These are phyloP conservation scores for Dromius quadrimaculatus DNA, from an alignment of 2,888 invertebrate species.

Conservation along the genomic window DNA sequence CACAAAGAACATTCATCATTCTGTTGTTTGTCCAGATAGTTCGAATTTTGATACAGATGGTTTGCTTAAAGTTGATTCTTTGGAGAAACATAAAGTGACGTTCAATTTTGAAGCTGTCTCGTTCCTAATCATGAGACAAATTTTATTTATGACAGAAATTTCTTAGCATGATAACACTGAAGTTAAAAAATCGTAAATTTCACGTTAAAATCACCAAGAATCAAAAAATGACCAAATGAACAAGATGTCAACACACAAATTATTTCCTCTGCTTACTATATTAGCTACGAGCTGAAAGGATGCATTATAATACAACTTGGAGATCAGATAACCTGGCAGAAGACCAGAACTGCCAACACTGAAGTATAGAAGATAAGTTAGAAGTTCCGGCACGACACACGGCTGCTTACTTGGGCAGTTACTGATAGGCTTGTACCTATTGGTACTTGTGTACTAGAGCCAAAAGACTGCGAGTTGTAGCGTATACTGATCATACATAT, in stretches of 20 bases:
- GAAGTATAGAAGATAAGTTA: not conserved
- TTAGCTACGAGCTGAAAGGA: not conserved
- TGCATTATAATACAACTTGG: not conserved
- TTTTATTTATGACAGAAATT: not conserved
- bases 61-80: not conserved
- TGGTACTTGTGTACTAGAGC: not conserved
- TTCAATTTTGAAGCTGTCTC: not conserved
- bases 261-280: no score
- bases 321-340: not conserved
- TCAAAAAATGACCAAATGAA: not conserved
- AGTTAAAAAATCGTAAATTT: not conserved
- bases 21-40: conserved; percentile 9
- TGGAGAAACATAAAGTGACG: not conserved
- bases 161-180: not conserved
- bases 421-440: not conserved
- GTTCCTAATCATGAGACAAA: not conserved
- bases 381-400: not conserved
- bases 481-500: not conserved
- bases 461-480: not conserved
- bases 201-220: no score
- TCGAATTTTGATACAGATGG: conserved; percentile 9
- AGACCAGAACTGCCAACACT: not conserved
- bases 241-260: not conserved
- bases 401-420: not conserved
- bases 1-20: not conserved